These are phyloP conservation scores for Pandion haliaetus DNA, from an alignment of 2,113 vertebrate species.

Conservation along the genomic window DNA sequence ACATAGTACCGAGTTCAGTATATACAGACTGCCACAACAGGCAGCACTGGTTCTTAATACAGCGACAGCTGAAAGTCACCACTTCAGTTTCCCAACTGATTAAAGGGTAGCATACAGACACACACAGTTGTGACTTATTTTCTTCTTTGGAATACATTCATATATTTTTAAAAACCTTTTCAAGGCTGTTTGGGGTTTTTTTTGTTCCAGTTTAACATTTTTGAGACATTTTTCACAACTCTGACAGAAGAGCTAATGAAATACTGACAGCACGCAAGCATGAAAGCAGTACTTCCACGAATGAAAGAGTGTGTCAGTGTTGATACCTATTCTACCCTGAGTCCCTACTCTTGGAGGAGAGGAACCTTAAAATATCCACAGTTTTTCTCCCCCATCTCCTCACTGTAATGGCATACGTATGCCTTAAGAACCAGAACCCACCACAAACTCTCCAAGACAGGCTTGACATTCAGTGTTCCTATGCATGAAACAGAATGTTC, in stretches of 20 bases:
- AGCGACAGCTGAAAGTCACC: constrained; percentile 49
- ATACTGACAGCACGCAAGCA: not conserved
- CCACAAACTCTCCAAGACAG: not conserved
- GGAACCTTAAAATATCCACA: not conserved
- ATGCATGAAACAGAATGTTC: not conserved
- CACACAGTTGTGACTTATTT: not conserved
- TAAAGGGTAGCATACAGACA: not conserved
- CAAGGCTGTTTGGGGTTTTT: not conserved
- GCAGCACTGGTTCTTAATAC: constrained; percentile 41
- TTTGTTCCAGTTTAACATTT: not conserved
- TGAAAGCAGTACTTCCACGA: not conserved
- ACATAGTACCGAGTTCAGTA: not conserved
- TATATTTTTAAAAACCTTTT: not conserved
- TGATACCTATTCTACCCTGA: not conserved
- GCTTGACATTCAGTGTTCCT: not conserved
- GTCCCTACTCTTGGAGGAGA: not conserved
- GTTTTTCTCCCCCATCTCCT: not conserved
- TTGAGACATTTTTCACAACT: not conserved
- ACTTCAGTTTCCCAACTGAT: not conserved
- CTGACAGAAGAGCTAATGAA: not conserved
- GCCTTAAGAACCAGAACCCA: not conserved
- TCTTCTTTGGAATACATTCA: not conserved
- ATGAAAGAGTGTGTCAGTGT: not conserved
- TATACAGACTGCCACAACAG: constrained; percentile 60
- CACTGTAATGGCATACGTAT: rapidly evolving